Evolutionary conservation across 2,888 invertebrate species (phyloP), one percentile per base, ranked within the genome.

Genomic region (Acronicta aceris): DNA sequence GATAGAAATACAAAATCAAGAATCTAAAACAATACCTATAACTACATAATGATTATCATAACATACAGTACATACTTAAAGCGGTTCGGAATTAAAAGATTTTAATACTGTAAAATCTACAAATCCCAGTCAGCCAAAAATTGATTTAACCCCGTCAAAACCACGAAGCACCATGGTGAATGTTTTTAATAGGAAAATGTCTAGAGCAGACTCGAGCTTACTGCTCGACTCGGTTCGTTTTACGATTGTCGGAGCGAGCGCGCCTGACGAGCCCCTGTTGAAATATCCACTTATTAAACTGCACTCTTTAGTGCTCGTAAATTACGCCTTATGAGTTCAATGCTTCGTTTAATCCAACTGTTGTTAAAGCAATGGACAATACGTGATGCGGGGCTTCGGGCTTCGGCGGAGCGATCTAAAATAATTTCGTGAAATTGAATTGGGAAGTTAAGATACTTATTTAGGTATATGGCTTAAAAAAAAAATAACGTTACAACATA

Each of bases 301-400:
- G 84, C 86, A 85, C 81, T 88, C 81, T 89, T 90, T 88, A 88
- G 85, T 74, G 84, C 83, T 89, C 89, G 82, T 92, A 90, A 92
- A 89, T 90, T 85, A 82, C 75, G 76, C 63, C 81, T 89, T 89
- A 89, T 87, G 89, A 87, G 91, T 89, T 88, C 89, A 89, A 86
- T 83, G 90, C 87, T 89, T 88, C 86, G 79, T 80, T 84, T 86
- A 84, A 87, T 85, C 82, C 79, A 65, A 71, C 68, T 76, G 77
- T 79, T 79, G 79, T 77, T 80, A 76, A 76, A 73, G 52, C 38
- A 53, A 77, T 78, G 72, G 70, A 74, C 71, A 74, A 71, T 73
- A 74, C 80, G 78, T 72, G 70, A 70, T 59, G 62, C 75, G 78
- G 1, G n/a, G 38, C 59, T 66, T 59, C 56, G 48, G 48, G 49